Base-by-base conservation (phyloP, 2,888 invertebrate species). In the Hymenopus coronatus region DNA sequence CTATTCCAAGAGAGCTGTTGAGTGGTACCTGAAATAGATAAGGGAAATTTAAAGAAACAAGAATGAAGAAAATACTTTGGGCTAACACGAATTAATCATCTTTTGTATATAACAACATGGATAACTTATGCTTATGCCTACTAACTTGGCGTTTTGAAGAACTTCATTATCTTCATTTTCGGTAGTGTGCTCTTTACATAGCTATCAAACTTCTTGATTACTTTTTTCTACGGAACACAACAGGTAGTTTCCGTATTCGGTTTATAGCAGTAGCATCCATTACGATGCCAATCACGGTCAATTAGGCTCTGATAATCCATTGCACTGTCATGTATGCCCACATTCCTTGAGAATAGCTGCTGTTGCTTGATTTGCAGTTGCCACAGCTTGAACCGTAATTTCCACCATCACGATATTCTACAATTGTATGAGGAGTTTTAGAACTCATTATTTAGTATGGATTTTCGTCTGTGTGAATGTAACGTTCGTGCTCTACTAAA, bases 261-360 rank as follows among this genome's bases (percentile, higher is more conserved):
- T 93, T 99, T 99, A 93, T 99, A 99, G 92, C 98, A 97, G 93
- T 99, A 99, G 92, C 96, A 96, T 30, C 99, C 99, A 91, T 98
- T 98, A 91, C 99, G 95, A 91, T 99, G 95, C 99, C 99, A 99
- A 84, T 99, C 99, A 92, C 99, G 94, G 93, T 99, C 98, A 91
- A 99, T 97, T 88, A 99, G 94, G 92, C 96, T 96, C 93, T 99
- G 98, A 93, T 99, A 99, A 93, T 98, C 98, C 90, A 95, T 94
- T 1, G 97, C 96, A 28, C 96, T 96, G 99, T 93, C 1, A 93
- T 92, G 93, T 98, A 97, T 2, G 98, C 97, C 97, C 98, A 98
- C 97, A 99, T 97, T 83, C 99, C 54, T 6, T 70, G 8, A 2
- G 20, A 70, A 25, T 3, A 70, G 20, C 54, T 70, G 20, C 20